Conservation (phyloP, 2,113 vertebrate genomes). For the Neofelis nebulosa region DNA sequence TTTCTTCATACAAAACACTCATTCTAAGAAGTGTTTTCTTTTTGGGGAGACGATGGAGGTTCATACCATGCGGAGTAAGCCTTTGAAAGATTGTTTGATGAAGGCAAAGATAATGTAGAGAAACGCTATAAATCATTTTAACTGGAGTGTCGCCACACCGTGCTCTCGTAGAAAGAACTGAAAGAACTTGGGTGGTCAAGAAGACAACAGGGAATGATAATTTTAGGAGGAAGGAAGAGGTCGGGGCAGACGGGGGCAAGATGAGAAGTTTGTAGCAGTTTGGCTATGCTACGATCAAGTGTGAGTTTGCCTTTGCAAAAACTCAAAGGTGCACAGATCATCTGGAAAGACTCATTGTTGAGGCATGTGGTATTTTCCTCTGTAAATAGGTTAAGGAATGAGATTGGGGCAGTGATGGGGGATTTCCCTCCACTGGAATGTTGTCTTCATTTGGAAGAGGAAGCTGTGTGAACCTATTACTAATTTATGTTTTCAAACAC, state of each 20-base stretch:
- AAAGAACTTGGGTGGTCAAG: neutral
- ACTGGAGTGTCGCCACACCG: neutral
- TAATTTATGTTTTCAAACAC: neutral
- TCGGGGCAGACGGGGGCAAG: neutral
- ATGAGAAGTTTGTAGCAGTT: neutral
- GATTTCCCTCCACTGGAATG: neutral
- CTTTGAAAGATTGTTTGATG: neutral
- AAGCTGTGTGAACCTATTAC: neutral
- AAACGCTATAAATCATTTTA: accelerated
- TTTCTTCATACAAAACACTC: neutral
- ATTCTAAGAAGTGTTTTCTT: neutral
- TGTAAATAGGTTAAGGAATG: accelerated
- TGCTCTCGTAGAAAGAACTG: neutral
- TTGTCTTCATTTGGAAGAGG: neutral
- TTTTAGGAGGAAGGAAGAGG: too few relatives aligned
- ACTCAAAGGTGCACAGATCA: neutral
- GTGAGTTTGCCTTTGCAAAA: neutral
- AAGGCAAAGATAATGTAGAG: neutral
- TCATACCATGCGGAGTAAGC: neutral
- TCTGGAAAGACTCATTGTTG: neutral
- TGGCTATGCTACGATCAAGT: neutral
- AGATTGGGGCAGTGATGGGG: accelerated
- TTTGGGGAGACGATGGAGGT: neutral
- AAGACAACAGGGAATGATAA: neutral
- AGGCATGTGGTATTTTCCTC: too few relatives aligned